phyloP scores from a whole-genome alignment of 1,140 invertebrate species.

The Drosophila mayri region DNA sequence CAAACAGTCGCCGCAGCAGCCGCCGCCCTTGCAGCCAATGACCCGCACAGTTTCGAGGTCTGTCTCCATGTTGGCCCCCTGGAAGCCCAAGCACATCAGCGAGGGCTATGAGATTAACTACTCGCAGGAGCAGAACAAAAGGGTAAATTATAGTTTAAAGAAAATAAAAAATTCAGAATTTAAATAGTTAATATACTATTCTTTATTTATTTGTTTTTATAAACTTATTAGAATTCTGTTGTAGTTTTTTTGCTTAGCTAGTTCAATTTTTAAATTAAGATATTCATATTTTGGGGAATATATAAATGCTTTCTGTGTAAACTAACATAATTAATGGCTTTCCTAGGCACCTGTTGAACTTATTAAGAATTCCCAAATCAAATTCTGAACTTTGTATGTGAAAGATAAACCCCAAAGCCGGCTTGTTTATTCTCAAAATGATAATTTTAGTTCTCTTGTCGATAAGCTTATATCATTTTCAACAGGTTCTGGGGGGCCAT shows the following conservation, averaged over 20 bases:
- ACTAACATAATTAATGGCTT: not conserved
- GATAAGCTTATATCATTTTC: slow-evolving; percentile 16
- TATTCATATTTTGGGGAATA: not conserved
- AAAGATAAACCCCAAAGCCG: slow-evolving; percentile 6
- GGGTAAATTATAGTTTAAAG: slow-evolving; percentile 62
- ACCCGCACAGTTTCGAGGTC: slow-evolving; percentile 92
- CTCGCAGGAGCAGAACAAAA: slow-evolving; percentile 88
- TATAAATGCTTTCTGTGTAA: not conserved
- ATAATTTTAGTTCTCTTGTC: slow-evolving; percentile 10
- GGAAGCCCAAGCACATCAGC: slow-evolving; percentile 90
- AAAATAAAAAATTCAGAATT: not conserved
- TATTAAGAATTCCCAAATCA: slow-evolving; percentile 14
- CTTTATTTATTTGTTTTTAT: not conserved
- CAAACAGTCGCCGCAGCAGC: slow-evolving; percentile 60
- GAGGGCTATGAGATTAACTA: slow-evolving; percentile 93
- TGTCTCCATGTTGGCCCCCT: slow-evolving; percentile 93
- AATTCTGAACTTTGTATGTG: not conserved
- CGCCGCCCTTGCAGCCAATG: slow-evolving; percentile 87
- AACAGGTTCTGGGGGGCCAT: slow-evolving; percentile 15
- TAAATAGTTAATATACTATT: not conserved
- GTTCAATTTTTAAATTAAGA: not conserved
- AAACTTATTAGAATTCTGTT: not conserved
- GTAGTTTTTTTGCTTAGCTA: not conserved
- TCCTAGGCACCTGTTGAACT: slow-evolving; percentile 1
- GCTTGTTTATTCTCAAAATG: slow-evolving; percentile 11